A percentile compares a stretch with the other conserved stretches of the same genome.
Conservation (phyloP, 1,140 invertebrate species). For the Proctacanthus coquilletti region DNA sequence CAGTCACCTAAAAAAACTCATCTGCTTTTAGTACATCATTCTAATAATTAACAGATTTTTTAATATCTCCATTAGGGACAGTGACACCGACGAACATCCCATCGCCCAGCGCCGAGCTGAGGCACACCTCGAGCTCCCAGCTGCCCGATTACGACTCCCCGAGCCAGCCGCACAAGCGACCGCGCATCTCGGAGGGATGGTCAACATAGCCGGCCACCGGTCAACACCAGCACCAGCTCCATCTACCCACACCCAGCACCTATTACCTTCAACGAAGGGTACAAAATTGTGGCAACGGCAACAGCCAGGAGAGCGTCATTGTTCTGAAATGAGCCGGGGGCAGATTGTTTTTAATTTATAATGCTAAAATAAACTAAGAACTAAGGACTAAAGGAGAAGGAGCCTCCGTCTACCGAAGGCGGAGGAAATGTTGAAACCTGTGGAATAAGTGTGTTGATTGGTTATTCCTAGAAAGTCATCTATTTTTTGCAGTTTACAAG, state of each 20-base stretch:
- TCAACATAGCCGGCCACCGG: slow-evolving; percentile 50
- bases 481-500: too few species aligned
- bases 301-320: slow-evolving; percentile 1
- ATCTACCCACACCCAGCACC: slow-evolving; percentile 6
- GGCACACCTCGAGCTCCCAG: slow-evolving; percentile 34
- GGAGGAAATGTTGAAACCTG: too few species aligned
- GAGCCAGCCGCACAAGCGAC: slow-evolving; percentile 51
- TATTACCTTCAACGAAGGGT: too few species aligned
- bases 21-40: too few species aligned
- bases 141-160: slow-evolving; percentile 65
- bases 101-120: slow-evolving; percentile 45
- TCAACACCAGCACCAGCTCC: slow-evolving; percentile 10
- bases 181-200: slow-evolving; percentile 69
- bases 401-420: too few species aligned
- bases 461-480: too few species aligned
- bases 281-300: slow-evolving; percentile 11
- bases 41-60: slow-evolving; percentile 23
- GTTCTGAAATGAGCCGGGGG: too few species aligned
- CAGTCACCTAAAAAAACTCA: too few species aligned
- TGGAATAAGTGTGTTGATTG: too few species aligned
- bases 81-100: slow-evolving; percentile 62
- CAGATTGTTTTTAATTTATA: too few species aligned
- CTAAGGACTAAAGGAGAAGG: too few species aligned
- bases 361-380: too few species aligned
- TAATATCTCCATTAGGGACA: slow-evolving; percentile 39